Evolutionary conservation across 2,888 invertebrate genomes (phyloP).

Genomic region (Acrobasis repandana): DNA sequence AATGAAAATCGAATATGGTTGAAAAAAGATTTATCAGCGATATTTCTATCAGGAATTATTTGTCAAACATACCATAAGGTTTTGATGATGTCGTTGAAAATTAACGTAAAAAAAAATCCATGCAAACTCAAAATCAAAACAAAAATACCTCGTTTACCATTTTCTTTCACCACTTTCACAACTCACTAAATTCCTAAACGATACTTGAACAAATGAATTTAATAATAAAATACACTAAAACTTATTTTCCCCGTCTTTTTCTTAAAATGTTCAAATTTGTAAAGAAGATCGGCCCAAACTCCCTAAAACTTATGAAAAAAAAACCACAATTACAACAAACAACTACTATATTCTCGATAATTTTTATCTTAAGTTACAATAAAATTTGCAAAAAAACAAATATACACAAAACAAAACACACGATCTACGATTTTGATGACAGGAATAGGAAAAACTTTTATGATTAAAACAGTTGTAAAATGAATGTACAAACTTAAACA

Average conservation of each 20-base stretch:
- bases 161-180: slow-evolving; percentile 34
- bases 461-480: background rate
- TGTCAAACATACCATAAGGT: no score
- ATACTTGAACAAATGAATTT: slow-evolving; percentile 16
- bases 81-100: background rate
- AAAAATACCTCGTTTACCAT: slow-evolving; percentile 30
- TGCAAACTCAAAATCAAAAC: slow-evolving; percentile 37
- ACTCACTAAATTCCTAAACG: slow-evolving; percentile 25
- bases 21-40: no score
- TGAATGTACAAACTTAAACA: background rate
- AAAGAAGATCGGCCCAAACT: no score
- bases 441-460: no score
- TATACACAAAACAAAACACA: no score
- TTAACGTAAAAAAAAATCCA: slow-evolving; percentile 23
- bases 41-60: no score
- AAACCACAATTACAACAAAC: no score
- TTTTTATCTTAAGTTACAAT: background rate
- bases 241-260: no score
- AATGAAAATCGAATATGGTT: background rate
- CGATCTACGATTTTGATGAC: no score
- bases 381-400: background rate
- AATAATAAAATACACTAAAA: background rate
- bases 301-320: background rate
- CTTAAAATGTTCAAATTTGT: no score
- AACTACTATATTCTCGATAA: slow-evolving; percentile 3